A percentile compares a stretch with the other conserved stretches of the same genome.
These are phyloP conservation scores for Aphrophora alni DNA, from an alignment of 2,888 invertebrate species.

Conservation along the genomic window DNA sequence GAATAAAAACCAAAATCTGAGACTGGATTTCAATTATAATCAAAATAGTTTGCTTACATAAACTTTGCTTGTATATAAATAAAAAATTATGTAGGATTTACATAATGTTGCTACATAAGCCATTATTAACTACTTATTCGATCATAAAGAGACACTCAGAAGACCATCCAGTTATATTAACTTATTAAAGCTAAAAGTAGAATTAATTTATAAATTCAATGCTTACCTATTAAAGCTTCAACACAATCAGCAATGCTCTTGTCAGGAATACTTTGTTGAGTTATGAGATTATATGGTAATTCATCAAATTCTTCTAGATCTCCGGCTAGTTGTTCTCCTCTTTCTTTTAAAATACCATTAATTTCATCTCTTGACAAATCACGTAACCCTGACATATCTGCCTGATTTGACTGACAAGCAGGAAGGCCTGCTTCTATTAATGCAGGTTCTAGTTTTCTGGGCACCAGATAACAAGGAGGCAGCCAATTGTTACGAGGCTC, in stretches of 20 bases:
- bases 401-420: conserved; percentile 70
- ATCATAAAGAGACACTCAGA: no score
- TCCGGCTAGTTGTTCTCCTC: conserved; percentile 59
- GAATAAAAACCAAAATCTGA: no score
- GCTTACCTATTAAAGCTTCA: conserved; percentile 82
- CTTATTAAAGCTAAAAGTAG: no score
- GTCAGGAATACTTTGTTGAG: conserved; percentile 98
- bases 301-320: conserved; percentile 54
- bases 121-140: no score
- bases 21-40: no score
- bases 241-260: conserved; percentile 99
- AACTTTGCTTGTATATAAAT: no score
- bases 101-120: no score
- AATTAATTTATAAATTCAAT: no score
- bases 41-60: no score
- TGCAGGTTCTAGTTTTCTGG: conserved; percentile 77
- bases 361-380: conserved; percentile 68
- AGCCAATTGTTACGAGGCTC: conserved; percentile 99
- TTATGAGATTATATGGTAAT: conserved; percentile 83
- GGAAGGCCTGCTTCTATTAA: conserved; percentile 73
- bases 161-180: no score
- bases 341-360: conserved; percentile 66
- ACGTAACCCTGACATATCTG: conserved; percentile 59
- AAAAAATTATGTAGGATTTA: no score
- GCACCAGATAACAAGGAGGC: conserved; percentile 94